Evolutionary conservation across 92 coral and sea anemone species (phyloP), one percentile per base, ranked within the genome.

Genomic region (Zoanthus gigantus): DNA sequence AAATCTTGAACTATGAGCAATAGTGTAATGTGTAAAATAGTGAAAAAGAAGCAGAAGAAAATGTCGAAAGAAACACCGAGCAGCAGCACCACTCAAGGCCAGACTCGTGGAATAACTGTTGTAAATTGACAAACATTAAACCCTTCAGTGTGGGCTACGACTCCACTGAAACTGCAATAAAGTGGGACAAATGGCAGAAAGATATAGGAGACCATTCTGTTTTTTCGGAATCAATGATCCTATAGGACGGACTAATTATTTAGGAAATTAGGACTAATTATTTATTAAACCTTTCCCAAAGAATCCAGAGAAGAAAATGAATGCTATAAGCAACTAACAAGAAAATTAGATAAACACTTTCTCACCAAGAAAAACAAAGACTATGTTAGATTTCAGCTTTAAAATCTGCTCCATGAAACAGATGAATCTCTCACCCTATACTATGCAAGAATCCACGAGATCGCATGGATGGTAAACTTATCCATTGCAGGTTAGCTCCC

Each of bases 271-370:
- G 79, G 88, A 37, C 88, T 72, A 85, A 17, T 17, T 15, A 52
- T 85, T 9, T 81, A 86, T 37, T 34, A 86, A 12, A 75, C 75
- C 30, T 76, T 75, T 57, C 83, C 78, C 52, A 74, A 74, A 7
- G 37, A 34, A 9, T 30, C 31, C 48, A 31, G 50, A 50, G 83
- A 76, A 71, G 72, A 76, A 67, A 76, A 45, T 13, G 82, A 89
- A 30, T 74, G 30, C 28, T 77, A 92, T 79, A 48, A 77, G 15
- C 80, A 50, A 13, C 83, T 88, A 18, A 84, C 84, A 32, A 4
- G 76, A 44, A 91, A 91, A 37, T 80, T 91, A n/a, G 91, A 91
- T 65, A 80, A 77, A 72, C 86, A 91, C 32, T 87, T 91, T 17
- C 77, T 89, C 37, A 87, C 93, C 12, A 74, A 76, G 37, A 87